Conservation (phyloP, 2,888 invertebrate species). For the Amblyteles armatorius region DNA sequence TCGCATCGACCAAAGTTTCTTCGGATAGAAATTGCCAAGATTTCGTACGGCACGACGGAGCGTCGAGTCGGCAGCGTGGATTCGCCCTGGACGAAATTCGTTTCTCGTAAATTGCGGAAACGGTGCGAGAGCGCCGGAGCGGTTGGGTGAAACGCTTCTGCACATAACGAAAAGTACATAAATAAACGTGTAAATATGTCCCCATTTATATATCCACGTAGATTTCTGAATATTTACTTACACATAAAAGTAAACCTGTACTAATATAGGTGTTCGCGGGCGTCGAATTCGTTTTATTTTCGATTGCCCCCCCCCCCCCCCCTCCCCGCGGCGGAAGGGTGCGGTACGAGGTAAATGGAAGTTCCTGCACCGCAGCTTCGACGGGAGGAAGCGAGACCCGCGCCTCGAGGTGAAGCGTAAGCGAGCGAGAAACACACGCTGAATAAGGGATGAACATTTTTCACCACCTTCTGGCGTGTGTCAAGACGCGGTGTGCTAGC, state of each 20-base stretch:
- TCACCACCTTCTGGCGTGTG: constrained; percentile 67
- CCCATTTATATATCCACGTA: neutral
- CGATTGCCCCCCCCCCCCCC: constrained; percentile 5
- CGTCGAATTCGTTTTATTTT: constrained; percentile 45
- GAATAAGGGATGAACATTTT: constrained; percentile 68
- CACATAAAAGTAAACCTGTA: neutral
- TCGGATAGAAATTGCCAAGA: constrained; percentile 14
- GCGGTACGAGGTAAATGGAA: constrained; percentile 33
- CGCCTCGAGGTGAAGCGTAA: constrained; percentile 2
- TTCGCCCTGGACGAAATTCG: constrained; percentile 18
- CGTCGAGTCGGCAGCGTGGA: neutral
- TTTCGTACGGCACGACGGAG: neutral
- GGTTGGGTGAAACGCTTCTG: neutral
- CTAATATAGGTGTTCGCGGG: constrained; percentile 1
- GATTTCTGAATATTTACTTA: neutral
- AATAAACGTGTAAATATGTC: neutral
- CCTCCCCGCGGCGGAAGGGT: neutral
- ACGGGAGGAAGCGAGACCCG: constrained; percentile 27
- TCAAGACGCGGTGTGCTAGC: constrained; percentile 65
- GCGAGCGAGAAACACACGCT: constrained; percentile 34
- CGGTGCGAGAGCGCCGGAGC: neutral
- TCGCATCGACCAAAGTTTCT: constrained; percentile 19
- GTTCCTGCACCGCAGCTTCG: constrained; percentile 31
- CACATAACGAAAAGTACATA: constrained; percentile 18
- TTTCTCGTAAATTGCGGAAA: constrained; percentile 21